phyloP scores from a whole-genome alignment of 1,140 invertebrate species.

The Zaprionus nigranus region DNA sequence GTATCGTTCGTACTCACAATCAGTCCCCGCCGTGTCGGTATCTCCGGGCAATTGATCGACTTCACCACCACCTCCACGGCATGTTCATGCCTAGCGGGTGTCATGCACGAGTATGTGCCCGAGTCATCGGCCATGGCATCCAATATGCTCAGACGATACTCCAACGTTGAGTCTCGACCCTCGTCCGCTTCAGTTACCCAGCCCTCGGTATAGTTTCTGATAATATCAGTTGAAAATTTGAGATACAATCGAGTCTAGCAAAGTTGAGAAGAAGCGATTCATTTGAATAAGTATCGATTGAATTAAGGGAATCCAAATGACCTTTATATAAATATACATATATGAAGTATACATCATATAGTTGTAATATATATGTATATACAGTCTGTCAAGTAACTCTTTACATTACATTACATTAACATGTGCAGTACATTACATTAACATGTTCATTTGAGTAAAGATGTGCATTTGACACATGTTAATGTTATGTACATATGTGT shows the following conservation, averaged over 20 bases:
- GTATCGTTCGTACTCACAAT: slow-evolving; percentile 89
- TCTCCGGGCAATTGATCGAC: slow-evolving; percentile 90
- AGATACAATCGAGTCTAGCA: neutral
- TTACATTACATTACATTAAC: too few relatives aligned
- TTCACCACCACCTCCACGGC: slow-evolving; percentile 92
- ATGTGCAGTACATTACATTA: too few relatives aligned
- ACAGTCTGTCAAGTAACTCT: too few relatives aligned
- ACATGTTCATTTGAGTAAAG: too few relatives aligned
- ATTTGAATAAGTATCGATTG: neutral
- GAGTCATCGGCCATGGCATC: slow-evolving; percentile 92
- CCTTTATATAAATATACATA: too few relatives aligned
- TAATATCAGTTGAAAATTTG: neutral
- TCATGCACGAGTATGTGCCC: slow-evolving; percentile 92
- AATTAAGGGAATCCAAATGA: too few relatives aligned
- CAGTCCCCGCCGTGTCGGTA: slow-evolving; percentile 89
- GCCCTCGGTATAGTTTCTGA: slow-evolving; percentile 90
- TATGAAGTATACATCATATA: too few relatives aligned
- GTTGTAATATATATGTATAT: too few relatives aligned
- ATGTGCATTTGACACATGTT: too few relatives aligned
- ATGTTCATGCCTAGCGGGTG: slow-evolving; percentile 91
- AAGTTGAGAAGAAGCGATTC: neutral
- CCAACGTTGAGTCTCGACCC: slow-evolving; percentile 90
- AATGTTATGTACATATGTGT: too few relatives aligned
- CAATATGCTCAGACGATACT: slow-evolving; percentile 92
- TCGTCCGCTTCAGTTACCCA: slow-evolving; percentile 93